Conservation (phyloP, 2,113 vertebrate genomes). For the Aphyosemion australe region DNA sequence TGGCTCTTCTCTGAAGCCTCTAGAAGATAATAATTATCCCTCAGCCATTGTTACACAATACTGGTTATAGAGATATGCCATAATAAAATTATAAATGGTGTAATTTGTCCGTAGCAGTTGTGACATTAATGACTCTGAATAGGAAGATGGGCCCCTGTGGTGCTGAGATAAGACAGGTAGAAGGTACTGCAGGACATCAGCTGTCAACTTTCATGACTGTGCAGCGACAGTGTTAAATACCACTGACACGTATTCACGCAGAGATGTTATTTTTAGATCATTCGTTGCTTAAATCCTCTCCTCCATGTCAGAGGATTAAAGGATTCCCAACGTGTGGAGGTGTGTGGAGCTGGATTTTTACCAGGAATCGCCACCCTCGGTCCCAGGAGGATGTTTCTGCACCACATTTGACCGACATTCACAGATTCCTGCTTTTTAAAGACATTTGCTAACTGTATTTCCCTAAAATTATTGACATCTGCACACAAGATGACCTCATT, state of each 20-base stretch:
- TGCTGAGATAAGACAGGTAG: constrained; percentile 38
- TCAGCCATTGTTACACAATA: constrained; percentile 11
- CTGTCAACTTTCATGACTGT: constrained; percentile 51
- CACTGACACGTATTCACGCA: constrained; percentile 40
- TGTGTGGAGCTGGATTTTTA: constrained; percentile 41
- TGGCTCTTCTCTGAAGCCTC: constrained; percentile 19
- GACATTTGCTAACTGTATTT: constrained; percentile 5
- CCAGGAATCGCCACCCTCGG: constrained; percentile 22
- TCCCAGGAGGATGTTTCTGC: constrained; percentile 5
- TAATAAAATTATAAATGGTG: constrained; percentile 32
- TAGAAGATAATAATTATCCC: constrained; percentile 52
- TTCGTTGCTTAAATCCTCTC: constrained; percentile 59
- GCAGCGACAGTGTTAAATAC: constrained; percentile 37
- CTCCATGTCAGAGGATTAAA: constrained; percentile 73
- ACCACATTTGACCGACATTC: constrained; percentile 34
- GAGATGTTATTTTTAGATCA: constrained; percentile 61
- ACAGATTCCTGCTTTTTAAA: constrained; percentile 14
- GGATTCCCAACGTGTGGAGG: constrained; percentile 43
- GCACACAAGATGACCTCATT: not conserved
- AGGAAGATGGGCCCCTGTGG: constrained; percentile 26
- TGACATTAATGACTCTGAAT: constrained; percentile 40
- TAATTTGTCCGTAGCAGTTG: constrained; percentile 32
- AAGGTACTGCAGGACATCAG: constrained; percentile 35
- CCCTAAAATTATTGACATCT: not conserved
- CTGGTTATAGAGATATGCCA: constrained; percentile 15